phyloP scores from a whole-genome alignment of 2,888 invertebrate species.

The Apoderus coryli region DNA sequence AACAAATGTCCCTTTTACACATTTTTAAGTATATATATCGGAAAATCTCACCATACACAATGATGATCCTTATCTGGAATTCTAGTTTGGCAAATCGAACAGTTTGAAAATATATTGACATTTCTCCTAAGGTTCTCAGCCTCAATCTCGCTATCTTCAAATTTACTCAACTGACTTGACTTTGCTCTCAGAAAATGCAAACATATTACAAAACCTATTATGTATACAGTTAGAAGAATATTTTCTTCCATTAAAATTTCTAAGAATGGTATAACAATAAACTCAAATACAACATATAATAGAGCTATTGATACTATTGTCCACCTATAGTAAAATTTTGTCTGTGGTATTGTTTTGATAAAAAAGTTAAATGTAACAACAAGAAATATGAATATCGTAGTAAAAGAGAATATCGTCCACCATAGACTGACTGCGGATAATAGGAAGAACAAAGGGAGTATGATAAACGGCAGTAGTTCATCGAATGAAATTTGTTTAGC shows the following conservation, averaged over 20 bases:
- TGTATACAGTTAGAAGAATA: slow-evolving; percentile 37
- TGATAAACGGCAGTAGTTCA: slow-evolving; percentile 35
- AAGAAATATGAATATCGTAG: slow-evolving; percentile 24
- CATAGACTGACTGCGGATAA: slow-evolving; percentile 35
- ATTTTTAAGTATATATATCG: slow-evolving; percentile 1
- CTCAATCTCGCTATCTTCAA: slow-evolving; percentile 28
- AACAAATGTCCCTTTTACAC: slow-evolving; percentile 19
- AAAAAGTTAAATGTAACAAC: slow-evolving; percentile 24
- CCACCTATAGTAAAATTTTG: slow-evolving; percentile 67
- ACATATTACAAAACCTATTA: slow-evolving; percentile 34
- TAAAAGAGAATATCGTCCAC: slow-evolving; percentile 28
- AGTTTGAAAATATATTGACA: slow-evolving; percentile 55
- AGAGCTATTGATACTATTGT: slow-evolving; percentile 49
- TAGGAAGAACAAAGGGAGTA: slow-evolving; percentile 35
- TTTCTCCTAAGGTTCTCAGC: slow-evolving; percentile 39
- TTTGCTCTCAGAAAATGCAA: slow-evolving; percentile 29
- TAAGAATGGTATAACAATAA: slow-evolving; percentile 51
- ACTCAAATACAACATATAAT: slow-evolving; percentile 55
- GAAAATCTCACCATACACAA: slow-evolving; percentile 53
- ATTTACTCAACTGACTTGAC: slow-evolving; percentile 20
- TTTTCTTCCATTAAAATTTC: slow-evolving; percentile 58
- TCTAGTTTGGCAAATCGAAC: slow-evolving; percentile 69
- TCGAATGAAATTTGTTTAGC: slow-evolving; percentile 40
- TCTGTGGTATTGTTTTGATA: slow-evolving; percentile 28
- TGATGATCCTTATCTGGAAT: slow-evolving; percentile 65